Conservation (phyloP, 2,797 vertebrate species). For the Amphiprion clarkii region DNA sequence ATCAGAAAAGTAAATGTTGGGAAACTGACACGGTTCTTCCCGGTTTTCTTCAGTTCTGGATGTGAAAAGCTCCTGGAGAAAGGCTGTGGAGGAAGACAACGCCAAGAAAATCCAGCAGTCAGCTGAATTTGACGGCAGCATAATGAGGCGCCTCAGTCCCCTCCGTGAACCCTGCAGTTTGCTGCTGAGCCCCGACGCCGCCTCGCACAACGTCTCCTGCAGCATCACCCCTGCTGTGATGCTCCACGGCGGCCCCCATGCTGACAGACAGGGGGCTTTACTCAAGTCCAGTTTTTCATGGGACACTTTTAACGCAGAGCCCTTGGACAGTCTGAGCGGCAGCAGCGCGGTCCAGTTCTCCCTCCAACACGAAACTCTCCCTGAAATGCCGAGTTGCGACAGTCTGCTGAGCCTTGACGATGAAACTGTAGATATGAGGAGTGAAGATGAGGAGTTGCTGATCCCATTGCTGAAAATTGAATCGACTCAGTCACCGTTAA, state of each 20-base stretch:
- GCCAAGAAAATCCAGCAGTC: constrained; percentile 54
- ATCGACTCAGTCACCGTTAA: not conserved
- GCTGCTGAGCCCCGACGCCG: not conserved
- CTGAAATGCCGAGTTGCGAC: constrained; percentile 72
- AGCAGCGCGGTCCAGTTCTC: constrained; percentile 70
- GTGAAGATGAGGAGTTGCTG: constrained; percentile 43
- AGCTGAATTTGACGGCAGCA: constrained; percentile 15
- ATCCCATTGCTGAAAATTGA: constrained; percentile 44
- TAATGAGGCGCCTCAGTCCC: constrained; percentile 8
- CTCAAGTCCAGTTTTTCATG: constrained; percentile 62
- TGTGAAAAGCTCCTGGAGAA: constrained; percentile 85
- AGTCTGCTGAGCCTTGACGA: constrained; percentile 74
- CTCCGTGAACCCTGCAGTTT: not conserved
- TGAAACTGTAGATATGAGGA: constrained; percentile 25
- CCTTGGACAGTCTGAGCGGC: constrained; percentile 52
- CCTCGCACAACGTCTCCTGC: not conserved
- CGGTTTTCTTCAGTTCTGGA: constrained; percentile 66
- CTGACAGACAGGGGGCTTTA: constrained; percentile 48
- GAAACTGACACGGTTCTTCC: not conserved
- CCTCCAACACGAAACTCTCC: constrained; percentile 82
- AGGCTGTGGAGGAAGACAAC: constrained; percentile 79
- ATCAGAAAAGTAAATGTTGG: too few species aligned
- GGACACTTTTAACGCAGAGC: constrained; percentile 66
- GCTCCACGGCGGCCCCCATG: constrained; percentile 35
- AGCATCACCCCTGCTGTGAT: not conserved